Percentiles rank a stretch among this genome's conserved stretches.
Evolutionary conservation across 2,888 invertebrate genomes (phyloP).

Genomic region (Malachius bipustulatus): DNA sequence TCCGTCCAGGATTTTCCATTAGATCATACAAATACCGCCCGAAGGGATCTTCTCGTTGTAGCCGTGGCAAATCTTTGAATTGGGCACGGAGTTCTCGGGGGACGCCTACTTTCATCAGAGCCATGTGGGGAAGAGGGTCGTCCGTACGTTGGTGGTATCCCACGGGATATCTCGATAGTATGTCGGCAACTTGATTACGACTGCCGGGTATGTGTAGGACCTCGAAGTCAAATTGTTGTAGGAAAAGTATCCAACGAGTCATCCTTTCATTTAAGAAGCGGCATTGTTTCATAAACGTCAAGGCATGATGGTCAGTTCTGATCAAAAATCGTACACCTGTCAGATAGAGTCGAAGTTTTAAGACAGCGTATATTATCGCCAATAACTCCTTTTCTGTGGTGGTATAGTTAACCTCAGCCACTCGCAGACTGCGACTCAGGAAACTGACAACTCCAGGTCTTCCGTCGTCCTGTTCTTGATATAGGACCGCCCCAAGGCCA

Average conservation of each 20-base stretch:
- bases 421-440: no score
- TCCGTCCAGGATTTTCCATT: no score
- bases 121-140: neutral
- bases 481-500: no score
- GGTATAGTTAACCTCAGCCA: no score
- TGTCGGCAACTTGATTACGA: neutral
- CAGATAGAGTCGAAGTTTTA: constrained; percentile 7
- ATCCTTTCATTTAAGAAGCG: constrained; percentile 8
- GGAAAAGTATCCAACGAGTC: constrained; percentile 11
- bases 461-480: no score
- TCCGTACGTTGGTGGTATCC: neutral
- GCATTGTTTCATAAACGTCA: constrained; percentile 12
- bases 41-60: no score
- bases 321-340: constrained; percentile 1
- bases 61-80: neutral
- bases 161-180: neutral
- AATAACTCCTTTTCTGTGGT: constrained; percentile 7
- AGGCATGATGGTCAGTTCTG: constrained; percentile 12
- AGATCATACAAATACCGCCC: no score
- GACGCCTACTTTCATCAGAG: neutral
- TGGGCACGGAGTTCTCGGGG: neutral
- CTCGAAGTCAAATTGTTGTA: no score
- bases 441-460: no score
- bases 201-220: neutral
- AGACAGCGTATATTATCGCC: constrained; percentile 5